Base-by-base conservation (phyloP, 2,888 invertebrate species). In the Resseliella maxima region DNA sequence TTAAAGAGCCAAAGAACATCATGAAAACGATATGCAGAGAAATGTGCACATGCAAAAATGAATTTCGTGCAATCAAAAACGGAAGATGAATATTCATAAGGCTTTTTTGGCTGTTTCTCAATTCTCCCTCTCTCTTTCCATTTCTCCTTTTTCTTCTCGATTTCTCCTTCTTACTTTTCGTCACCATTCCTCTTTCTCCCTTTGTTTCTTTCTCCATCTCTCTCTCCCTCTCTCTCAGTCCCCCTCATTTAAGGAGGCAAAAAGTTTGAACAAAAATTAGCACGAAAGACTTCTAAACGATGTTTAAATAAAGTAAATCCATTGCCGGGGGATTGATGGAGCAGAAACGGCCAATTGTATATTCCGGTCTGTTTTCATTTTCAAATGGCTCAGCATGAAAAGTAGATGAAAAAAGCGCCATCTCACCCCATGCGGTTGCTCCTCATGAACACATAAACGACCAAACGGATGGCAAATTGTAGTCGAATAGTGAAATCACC, bases 31-130 rank as follows among this genome's bases (percentile, higher is more conserved):
- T 59, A 59, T 59, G 59, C 59, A 59, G 24, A n/a, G 24, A 59
- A 59, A 59, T 59, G 5, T 50, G 15, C 15, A 10, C 50, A 72
- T 31, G 2, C 35, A 72, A 72, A 72, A 72, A 31, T 31, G 72
- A 72, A 72, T 72, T 59, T 59, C 59, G 18, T 27, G 72, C 72
- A 31, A 72, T 72, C 72, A 72, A 12, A 72, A 72, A 31, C 72
- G 72, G 72, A 72, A 72, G 31, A 72, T 72, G 72, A 72, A 72
- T 72, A 72, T 72, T 72, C 72, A 72, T 72, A 31, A 72, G 72
- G 35, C 35, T 15, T 15, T 35, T 72, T 72, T 31, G 0, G 72
- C 24, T n/a, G 3, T 12, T n/a, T 1, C 24, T 59, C n/a, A n/a
- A n/a, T n/a, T n/a, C 45, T 45, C 5, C 45, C 45, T 12, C n/a